Conservation (phyloP, 2,113 vertebrate genomes). For the Ondatra zibethicus region DNA sequence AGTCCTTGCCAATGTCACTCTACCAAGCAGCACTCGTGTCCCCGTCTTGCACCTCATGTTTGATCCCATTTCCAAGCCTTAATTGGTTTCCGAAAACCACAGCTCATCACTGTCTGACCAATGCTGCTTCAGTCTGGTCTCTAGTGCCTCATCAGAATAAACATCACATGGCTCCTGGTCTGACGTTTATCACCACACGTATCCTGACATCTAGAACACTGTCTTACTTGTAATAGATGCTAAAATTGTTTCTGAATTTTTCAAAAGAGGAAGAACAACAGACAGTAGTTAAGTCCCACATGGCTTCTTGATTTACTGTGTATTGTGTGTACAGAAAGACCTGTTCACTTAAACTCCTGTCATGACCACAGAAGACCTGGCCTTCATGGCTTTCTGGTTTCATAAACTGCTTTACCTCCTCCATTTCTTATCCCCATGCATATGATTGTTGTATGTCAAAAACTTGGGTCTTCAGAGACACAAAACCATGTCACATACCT, state of each 20-base stretch:
- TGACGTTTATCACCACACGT: background rate
- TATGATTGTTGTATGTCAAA: background rate
- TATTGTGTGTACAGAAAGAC: background rate
- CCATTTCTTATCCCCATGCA: background rate
- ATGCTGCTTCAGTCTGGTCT: background rate
- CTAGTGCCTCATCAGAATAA: background rate
- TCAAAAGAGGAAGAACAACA: background rate
- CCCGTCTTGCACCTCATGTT: background rate
- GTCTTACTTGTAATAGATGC: background rate
- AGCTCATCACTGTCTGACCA: background rate
- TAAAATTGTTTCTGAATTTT: background rate
- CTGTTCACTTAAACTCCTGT: background rate
- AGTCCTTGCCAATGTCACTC: background rate
- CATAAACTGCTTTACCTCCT: background rate
- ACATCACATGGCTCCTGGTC: background rate
- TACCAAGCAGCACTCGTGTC: too few relatives aligned
- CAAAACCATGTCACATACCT: background rate
- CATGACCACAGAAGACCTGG: background rate
- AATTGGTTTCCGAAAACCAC: background rate
- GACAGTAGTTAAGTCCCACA: background rate
- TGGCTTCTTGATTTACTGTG: background rate
- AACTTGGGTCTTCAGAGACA: background rate
- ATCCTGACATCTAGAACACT: background rate
- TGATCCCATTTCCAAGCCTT: background rate
- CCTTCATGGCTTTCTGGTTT: background rate